Base-by-base conservation (phyloP, 2,888 invertebrate species). In the Gandaritis pyraliata region DNA sequence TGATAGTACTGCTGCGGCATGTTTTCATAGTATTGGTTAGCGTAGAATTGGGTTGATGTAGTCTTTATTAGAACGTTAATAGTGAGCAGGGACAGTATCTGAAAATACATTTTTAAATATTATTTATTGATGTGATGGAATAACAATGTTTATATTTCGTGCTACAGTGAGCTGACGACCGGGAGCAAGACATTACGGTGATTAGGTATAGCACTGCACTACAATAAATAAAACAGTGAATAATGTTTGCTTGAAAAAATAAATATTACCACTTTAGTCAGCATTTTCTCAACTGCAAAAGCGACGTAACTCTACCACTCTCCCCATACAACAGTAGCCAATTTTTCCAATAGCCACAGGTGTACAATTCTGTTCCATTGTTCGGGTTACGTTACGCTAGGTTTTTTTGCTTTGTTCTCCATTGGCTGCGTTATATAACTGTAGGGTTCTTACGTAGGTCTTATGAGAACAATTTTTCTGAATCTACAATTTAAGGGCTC, bases 341-440 rank as follows among this genome's bases (percentile, higher is more conserved):
- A 50, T 61, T 48, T 39, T 15, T 58, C 55, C 52, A 36, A 33
- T 36, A 5, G 23, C n/a, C 16, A 38, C 69, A 70, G 68, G 68
- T 70, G 70, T 48, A 46, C 33, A 51, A 12, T 61, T 57, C 51
- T 23, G 10, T 8, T 51, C 33, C 57, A 69, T 70, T 70, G 70
- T 70, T 70, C 59, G 8, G 30, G 61, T 69, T 68, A 61, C 64
- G 54, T 64, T 43, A 16, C 10, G 43, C 10, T 38, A 36, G 36
- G 43, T 61, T 13, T 43, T 60, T 64, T 66, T 59, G 43, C 29
- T 49, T 29, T 45, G 8, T 4, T 43, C 23, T 33, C 13, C 18
- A 57, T 23, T 41, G 10, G 45, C 13, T n/a, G 23, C 41, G 39
- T 62, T 62, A 49, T 58, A 46, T 50, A 62, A 62, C 15, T 11